phyloP scores from a whole-genome alignment of 53 echinoderm and acorn worm species.

The Glandiceps talaboti region DNA sequence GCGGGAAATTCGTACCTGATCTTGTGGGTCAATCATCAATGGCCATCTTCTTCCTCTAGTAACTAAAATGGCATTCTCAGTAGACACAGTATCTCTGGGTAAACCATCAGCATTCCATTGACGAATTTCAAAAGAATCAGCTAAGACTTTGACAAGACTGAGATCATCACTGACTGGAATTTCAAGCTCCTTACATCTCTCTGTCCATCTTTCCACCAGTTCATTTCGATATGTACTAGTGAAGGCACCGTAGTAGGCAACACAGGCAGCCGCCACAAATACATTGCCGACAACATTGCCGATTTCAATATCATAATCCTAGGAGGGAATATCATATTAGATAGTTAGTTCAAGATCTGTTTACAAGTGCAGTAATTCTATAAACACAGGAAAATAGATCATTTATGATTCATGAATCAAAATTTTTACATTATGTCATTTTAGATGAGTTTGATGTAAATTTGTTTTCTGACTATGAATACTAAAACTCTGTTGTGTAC shows the following conservation, averaged over 20 bases:
- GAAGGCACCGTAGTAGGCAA: slow-evolving; percentile 97
- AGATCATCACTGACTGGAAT: slow-evolving; percentile 90
- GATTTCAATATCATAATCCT: slow-evolving; percentile 96
- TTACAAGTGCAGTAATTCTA: no score
- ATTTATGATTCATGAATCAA: no score
- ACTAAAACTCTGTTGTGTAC: no score
- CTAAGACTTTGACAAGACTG: slow-evolving; percentile 76
- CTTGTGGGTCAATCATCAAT: slow-evolving; percentile 98
- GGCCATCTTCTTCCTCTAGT: slow-evolving; percentile 95
- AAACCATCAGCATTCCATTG: slow-evolving; percentile 99
- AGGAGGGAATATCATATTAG: background rate
- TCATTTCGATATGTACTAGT: slow-evolving; percentile 84
- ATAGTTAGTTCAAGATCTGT: no score
- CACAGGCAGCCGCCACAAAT: slow-evolving; percentile 96
- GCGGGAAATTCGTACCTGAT: slow-evolving; percentile 63
- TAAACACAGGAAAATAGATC: no score
- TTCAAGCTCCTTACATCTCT: slow-evolving; percentile 77
- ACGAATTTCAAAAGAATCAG: slow-evolving; percentile 93
- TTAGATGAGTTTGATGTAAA: no score
- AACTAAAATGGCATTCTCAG: slow-evolving; percentile 95
- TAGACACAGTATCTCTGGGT: slow-evolving; percentile 90
- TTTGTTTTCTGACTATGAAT: no score
- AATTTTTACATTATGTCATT: no score
- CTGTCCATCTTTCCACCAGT: slow-evolving; percentile 74
- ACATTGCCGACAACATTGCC: slow-evolving; percentile 96